These are phyloP conservation scores for Circaetus gallicus DNA, from an alignment of 2,113 vertebrate genomes.

Conservation along the genomic window DNA sequence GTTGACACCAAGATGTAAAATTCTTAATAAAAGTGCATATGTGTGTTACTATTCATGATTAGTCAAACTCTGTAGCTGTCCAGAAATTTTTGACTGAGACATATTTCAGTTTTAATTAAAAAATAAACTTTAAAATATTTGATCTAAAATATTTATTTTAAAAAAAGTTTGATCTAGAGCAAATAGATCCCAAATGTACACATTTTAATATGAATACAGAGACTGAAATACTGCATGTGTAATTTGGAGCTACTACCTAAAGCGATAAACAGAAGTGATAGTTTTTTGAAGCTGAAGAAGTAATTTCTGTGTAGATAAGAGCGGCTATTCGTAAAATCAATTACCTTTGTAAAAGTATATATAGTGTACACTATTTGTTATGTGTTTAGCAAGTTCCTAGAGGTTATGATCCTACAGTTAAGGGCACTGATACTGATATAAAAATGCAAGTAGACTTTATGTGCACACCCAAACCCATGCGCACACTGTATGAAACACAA, in stretches of 20 bases:
- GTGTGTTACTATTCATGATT: background rate
- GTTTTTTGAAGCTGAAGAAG: background rate
- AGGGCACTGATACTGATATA: background rate
- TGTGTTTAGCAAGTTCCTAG: background rate
- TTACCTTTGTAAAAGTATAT: background rate
- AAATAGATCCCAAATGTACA: background rate
- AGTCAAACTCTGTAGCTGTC: background rate
- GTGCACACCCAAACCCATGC: accelerated
- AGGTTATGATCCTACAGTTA: background rate
- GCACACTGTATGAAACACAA: background rate
- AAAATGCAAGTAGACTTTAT: background rate
- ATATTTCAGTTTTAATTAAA: background rate
- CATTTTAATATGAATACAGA: background rate
- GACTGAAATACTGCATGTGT: accelerated
- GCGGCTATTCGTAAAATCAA: background rate
- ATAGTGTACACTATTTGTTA: background rate
- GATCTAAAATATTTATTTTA: background rate
- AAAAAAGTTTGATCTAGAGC: background rate
- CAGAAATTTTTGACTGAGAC: background rate
- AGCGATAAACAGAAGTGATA: background rate
- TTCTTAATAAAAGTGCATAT: background rate
- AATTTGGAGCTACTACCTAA: background rate
- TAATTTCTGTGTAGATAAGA: background rate
- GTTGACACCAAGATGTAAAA: background rate
- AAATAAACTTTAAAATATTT: background rate